phyloP scores from a whole-genome alignment of 1,140 invertebrate genomes.

The Zelostemma sp. region DNA sequence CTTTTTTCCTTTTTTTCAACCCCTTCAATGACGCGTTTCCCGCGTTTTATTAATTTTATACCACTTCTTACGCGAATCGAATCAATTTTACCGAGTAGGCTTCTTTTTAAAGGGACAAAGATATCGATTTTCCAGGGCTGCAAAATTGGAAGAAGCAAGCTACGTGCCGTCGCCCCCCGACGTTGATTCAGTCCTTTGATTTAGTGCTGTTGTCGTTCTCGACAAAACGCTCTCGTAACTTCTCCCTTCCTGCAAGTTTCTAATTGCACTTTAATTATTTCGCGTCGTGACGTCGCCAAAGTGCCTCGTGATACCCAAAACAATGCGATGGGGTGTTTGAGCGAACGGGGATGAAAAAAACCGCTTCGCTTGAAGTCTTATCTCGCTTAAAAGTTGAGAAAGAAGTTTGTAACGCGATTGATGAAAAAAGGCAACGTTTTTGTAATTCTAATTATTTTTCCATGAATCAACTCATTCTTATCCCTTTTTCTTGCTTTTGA shows the following conservation, averaged over 20 bases:
- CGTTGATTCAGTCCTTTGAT: constrained; percentile 49
- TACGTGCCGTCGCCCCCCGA: constrained; percentile 37
- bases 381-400: neutral
- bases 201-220: constrained; percentile 30
- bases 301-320: constrained; percentile 31
- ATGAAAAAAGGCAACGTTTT: too few relatives aligned
- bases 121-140: constrained; percentile 39
- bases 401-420: too few relatives aligned
- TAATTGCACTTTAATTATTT: constrained; percentile 53
- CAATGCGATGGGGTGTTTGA: constrained; percentile 34
- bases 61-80: too few relatives aligned
- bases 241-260: constrained; percentile 23
- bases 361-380: constrained; percentile 1
- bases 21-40: too few relatives aligned
- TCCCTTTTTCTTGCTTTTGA: too few relatives aligned
- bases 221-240: constrained; percentile 47
- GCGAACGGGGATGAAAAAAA: constrained; percentile 36
- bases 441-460: too few relatives aligned
- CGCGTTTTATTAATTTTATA: too few relatives aligned
- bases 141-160: constrained; percentile 33
- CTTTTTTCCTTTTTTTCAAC: neutral
- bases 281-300: constrained; percentile 38
- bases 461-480: too few relatives aligned
- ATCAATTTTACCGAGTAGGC: too few relatives aligned
- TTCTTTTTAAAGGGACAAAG: too few relatives aligned